Evolutionary conservation across 1,140 invertebrate genomes (phyloP), one percentile per base, ranked within the genome.

Genomic region (Contarinia nasturtii): DNA sequence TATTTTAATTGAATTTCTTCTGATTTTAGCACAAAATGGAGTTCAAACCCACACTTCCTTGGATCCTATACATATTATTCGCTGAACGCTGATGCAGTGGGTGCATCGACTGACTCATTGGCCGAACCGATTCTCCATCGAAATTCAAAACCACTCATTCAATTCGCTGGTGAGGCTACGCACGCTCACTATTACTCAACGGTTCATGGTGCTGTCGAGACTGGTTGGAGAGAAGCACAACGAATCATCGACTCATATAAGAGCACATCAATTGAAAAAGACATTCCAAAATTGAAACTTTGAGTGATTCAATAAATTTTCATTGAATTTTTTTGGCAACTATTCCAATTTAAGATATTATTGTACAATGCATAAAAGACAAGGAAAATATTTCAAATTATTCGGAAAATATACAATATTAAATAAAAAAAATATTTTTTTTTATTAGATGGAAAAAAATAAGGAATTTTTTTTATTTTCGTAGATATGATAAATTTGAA

Each of bases 191-290:
- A 69, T 57, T 85, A 76, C 57, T 79, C 77, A 7, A 82, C 81
- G 1, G 84, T 83, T 3, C 85, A 90, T 59, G 86, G 86, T 8
- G 86, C 86, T 1, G 65, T 86, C 2, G 77, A 82, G 61, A 72
- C 74, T 22, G 86, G 85, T 0, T 79, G 76, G 63, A 68, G 82
- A 48, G 85, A 87, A 64, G 84, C 84, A n/a, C 69, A 82, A 8
- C 54, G 60, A n/a, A 44, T 63, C 11, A 52, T 53, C 0, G 57
- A 58, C 4, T 60, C 63, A 20, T 64, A 63, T 43, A 44, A 33
- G 42, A n/a, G n/a, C n/a, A n/a, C 27, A 27, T 3, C 27, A 27
- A 27, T 5, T 27, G 10, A 5, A 3, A 10, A 5, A 27, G 27
- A 27, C 27, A 5, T 5, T 27, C 27, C 27, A 27, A 27, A n/a